Base-by-base conservation (phyloP, 2,888 invertebrate species). In the Nomada lathburiana region DNA sequence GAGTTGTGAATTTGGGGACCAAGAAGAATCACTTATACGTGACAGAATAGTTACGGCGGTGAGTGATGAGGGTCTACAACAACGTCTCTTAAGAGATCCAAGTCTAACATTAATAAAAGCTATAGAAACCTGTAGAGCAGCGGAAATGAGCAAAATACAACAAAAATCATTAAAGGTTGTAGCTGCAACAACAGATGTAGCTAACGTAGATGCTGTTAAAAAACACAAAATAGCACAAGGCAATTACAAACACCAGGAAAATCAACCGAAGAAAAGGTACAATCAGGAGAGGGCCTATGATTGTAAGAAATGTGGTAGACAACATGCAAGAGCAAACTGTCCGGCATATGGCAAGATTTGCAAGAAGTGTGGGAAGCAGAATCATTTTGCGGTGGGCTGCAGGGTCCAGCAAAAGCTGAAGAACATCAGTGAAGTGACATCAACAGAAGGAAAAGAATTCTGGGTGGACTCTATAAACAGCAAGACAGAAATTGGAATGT, bases 1-100 rank as follows among this genome's bases (percentile, higher is more conserved):
- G 53, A 83, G 57, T 52, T 89, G 87, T 76, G 72, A 85, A 13
- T 88, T 86, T 79, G 86, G 81, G n/a, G 84, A 88, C 5, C 86
- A 84, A 53, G 73, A 81, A 63, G 84, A 88, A 13, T 84, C 78
- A 2, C 65, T 88, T 16, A 52, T 86, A n/a, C 76, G 79, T 67
- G 83, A 84, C 57, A 70, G 82, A 23, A 81, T 86, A 20, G 68
- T 87, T 23, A 64, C 85, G 4, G 86, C 81, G 2, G 77, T 86
- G 23, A 78, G 44, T 50, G 82, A 88, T 64, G 65, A 64, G 13
- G 67, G 73, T 2, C 53, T 87, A 11, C 83, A 83, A 63, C 79
- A 86, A 65, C 70, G 71, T 2, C 60, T 88, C 16, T 64, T 87
- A 57, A 72, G 85, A 60, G 85, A 74, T 29, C 60, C 79, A 10